A percentile compares a stretch with the other conserved stretches of the same genome.
Evolutionary conservation across 2,113 vertebrate species (phyloP).

Genomic region (Bothrops jararaca): DNA sequence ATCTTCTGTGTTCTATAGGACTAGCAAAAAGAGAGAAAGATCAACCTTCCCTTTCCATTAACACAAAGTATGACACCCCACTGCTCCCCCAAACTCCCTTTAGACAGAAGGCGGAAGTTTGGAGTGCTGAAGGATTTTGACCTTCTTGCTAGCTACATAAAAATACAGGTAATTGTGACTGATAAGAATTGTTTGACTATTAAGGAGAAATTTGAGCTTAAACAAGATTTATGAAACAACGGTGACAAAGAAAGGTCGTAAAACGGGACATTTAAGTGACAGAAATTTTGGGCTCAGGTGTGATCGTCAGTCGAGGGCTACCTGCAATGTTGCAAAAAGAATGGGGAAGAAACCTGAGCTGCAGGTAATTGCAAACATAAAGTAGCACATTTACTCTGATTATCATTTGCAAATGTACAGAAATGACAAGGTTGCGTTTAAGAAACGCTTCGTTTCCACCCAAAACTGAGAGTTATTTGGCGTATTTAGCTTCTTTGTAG

Average conservation of each 20-base stretch:
- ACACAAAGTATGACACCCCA: slow-evolving; percentile 11
- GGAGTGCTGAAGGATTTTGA: slow-evolving; percentile 49
- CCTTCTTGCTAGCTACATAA: slow-evolving; percentile 39
- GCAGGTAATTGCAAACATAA: slow-evolving; percentile 46
- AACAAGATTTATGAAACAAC: too few species aligned
- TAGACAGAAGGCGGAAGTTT: slow-evolving; percentile 53
- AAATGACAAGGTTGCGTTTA: neutral
- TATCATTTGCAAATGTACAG: neutral
- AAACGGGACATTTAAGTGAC: too few species aligned
- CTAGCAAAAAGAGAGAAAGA: slow-evolving; percentile 39
- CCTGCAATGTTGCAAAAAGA: neutral
- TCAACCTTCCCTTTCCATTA: neutral
- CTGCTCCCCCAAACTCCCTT: slow-evolving; percentile 18
- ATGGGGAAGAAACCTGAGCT: neutral
- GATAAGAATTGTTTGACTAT: too few species aligned
- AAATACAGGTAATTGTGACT: neutral
- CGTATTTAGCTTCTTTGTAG: neutral
- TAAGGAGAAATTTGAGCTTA: too few species aligned
- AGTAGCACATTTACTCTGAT: slow-evolving; percentile 13
- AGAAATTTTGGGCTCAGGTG: too few species aligned
- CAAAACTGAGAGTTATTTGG: neutral
- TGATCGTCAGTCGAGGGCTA: too few species aligned
- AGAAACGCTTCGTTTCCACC: neutral
- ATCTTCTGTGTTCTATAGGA: slow-evolving; percentile 50
- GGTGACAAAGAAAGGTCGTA: too few species aligned